A percentile compares a stretch with the other conserved stretches of the same genome.
Evolutionary conservation across 2,113 vertebrate species (phyloP).

Genomic region (Heterotis niloticus): DNA sequence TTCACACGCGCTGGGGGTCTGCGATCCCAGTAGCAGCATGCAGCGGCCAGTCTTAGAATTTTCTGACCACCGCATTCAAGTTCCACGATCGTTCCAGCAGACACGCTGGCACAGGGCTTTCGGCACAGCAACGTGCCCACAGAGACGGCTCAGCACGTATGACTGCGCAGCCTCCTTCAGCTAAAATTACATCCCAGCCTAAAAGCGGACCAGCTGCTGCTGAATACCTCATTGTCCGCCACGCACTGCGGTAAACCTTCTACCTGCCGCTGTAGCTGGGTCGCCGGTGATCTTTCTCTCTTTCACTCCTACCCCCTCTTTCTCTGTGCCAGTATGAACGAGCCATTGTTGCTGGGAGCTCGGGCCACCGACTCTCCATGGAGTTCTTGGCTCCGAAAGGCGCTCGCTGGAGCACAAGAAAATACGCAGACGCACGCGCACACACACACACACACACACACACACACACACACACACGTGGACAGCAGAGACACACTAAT

Average conservation of each 20-base stretch:
- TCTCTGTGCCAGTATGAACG: conserved; percentile 21
- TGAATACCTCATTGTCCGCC: conserved; percentile 35
- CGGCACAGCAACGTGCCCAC: not conserved
- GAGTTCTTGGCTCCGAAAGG: not conserved
- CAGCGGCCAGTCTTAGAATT: no score
- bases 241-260: conserved; percentile 23
- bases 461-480: not conserved
- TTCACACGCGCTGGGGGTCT: no score
- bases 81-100: no score
- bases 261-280: not conserved
- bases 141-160: not conserved
- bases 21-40: no score
- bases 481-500: not conserved
- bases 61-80: no score
- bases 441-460: not conserved
- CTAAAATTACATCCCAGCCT: conserved; percentile 34
- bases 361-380: no score
- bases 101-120: not conserved
- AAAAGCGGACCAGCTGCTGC: conserved; percentile 13
- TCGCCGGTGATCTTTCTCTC: not conserved
- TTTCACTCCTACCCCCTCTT: not conserved
- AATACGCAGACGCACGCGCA: not conserved
- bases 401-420: not conserved
- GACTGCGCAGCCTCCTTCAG: conserved; percentile 13
- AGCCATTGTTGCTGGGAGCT: conserved; percentile 10